A percentile compares a stretch with the other conserved stretches of the same genome.
phyloP scores from a whole-genome alignment of 2,113 vertebrate species.

The Microtus pennsylvanicus region DNA sequence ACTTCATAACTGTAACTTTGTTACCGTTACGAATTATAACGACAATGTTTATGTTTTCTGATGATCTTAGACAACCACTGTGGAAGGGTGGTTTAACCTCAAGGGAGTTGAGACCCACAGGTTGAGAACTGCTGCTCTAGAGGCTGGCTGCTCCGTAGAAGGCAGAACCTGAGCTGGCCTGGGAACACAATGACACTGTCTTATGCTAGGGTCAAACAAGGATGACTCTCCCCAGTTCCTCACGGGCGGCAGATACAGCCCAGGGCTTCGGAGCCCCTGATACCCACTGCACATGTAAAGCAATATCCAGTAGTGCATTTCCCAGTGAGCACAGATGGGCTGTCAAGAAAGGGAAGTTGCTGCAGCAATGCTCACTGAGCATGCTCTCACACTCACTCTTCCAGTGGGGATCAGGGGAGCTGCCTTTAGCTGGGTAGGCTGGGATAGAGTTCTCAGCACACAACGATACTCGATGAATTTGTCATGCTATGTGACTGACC shows the following conservation, averaged over 20 bases:
- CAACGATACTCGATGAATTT: fast-evolving
- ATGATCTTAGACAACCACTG: not conserved
- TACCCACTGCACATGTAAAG: too few species aligned
- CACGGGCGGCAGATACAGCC: fast-evolving
- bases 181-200: fast-evolving
- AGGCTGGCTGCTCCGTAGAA: not conserved
- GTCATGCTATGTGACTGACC: fast-evolving
- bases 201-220: fast-evolving
- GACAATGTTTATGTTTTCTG: not conserved
- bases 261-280: fast-evolving
- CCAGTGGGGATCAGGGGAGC: not conserved
- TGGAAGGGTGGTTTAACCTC: not conserved
- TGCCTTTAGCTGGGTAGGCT: fast-evolving
- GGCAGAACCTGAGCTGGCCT: not conserved
- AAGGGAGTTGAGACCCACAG: not conserved
- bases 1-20: not conserved
- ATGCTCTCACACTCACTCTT: not conserved
- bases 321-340: fast-evolving
- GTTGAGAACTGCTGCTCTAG: not conserved
- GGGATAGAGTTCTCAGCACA: fast-evolving
- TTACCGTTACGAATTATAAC: not conserved
- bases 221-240: not conserved
- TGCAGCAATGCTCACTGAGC: fast-evolving
- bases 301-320: fast-evolving
- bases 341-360: fast-evolving